Base-by-base conservation (phyloP, 1,140 invertebrate species). In the Eubasilissa regina region DNA sequence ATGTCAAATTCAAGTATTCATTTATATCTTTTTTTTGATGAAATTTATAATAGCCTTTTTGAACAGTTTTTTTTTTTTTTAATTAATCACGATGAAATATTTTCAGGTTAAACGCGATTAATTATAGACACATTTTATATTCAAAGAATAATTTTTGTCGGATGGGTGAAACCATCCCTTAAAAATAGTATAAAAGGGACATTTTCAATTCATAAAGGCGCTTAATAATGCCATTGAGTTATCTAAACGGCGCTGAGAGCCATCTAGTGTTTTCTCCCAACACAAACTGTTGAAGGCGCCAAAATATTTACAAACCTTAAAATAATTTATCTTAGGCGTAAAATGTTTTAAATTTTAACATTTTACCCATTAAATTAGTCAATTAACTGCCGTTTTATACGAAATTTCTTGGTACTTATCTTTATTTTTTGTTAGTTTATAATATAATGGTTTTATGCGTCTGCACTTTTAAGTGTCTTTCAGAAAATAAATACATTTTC, bases 141-240 rank as follows among this genome's bases (percentile, higher is more conserved):
- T n/a, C 15, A 56, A 17, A 17, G 3, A n/a, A 56, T 21, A 58
- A 58, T 58, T 19, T 13, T 12, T 6, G 17, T 58, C 48, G 25
- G 12, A 64, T 43, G 35, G 12, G 21, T 64, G 19, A 13, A 64
- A 62, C 58, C 19, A 64, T 12, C 60, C n/a, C 60, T n/a, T 64
- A 44, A 64, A 64, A 64, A 64, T 64, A 64, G 35, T 64, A 43
- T 64, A 13, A 64, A 64, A 64, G 11, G 10, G 35, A n/a, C 60
- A n/a, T 64, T 64, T 35, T 43, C 60, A 64, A 64, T 64, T 64
- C 60, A 64, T 13, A 25, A 43, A 13, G 60, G 12, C 60, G 35
- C 13, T 64, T 64, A 64, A 43, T 35, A 43, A 43, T 64, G 10
- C 60, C 35, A n/a, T 64, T 64, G 60, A 43, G 60, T 64, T 64